Evolutionary conservation across 2,113 vertebrate species (phyloP).

Genomic region (Vombatus ursinus): DNA sequence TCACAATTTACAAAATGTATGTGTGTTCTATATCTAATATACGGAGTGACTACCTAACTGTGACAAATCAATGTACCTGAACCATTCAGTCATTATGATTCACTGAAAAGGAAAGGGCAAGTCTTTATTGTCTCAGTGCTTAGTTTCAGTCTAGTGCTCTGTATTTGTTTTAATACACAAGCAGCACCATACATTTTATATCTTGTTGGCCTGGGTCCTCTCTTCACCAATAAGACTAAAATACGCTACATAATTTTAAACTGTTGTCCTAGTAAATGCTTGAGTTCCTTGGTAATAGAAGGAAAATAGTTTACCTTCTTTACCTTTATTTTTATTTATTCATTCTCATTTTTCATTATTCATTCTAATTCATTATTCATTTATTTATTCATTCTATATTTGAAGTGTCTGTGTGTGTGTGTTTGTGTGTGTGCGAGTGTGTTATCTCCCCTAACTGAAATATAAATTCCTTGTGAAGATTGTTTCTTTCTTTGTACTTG

Average conservation of each 20-base stretch:
- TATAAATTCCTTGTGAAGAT: neutral
- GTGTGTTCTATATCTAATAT: neutral
- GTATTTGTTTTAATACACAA: neutral
- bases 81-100: neutral
- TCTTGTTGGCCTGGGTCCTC: neutral
- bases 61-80: neutral
- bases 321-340: no score
- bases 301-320: neutral
- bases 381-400: no score
- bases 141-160: neutral
- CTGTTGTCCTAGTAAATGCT: neutral
- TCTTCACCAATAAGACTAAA: neutral
- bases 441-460: neutral
- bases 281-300: neutral
- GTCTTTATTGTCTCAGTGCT: neutral
- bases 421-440: no score
- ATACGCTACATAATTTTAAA: neutral
- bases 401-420: no score
- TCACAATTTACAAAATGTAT: neutral
- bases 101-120: neutral
- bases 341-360: no score
- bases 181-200: neutral
- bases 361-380: no score
- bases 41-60: neutral
- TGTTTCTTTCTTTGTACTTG: neutral